These are phyloP conservation scores for Anguilla anguilla DNA, from an alignment of 2,797 vertebrate genomes.

Conservation along the genomic window DNA sequence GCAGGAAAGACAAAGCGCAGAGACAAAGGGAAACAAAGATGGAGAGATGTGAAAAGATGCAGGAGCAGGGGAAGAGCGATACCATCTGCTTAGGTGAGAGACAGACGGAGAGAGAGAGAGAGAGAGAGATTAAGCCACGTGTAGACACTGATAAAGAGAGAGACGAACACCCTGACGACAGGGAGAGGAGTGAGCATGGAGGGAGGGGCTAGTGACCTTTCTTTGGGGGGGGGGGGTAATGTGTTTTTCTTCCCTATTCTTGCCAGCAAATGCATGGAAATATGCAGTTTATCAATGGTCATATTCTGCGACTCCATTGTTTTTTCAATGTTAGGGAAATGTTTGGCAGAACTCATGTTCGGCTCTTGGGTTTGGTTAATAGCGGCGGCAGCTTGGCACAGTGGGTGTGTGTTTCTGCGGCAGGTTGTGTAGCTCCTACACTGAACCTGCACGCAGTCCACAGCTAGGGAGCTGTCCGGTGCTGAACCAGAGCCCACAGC, in stretches of 20 bases:
- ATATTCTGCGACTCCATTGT: neutral
- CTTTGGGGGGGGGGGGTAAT: neutral
- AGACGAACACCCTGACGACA: neutral
- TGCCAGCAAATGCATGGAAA: neutral
- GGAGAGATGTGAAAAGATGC: neutral
- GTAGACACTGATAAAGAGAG: constrained; percentile 6
- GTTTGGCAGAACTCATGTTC: neutral
- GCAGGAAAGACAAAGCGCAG: neutral
- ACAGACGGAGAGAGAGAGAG: neutral
- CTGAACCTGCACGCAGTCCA: neutral
- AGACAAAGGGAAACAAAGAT: neutral
- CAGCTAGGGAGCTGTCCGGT: too few species aligned
- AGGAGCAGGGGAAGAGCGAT: neutral
- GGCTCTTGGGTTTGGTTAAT: neutral
- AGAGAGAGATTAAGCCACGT: neutral
- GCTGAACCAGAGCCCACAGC: too few species aligned
- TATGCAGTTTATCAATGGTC: neutral
- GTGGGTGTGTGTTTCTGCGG: neutral
- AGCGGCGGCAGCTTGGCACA: neutral
- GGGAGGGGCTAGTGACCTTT: neutral
- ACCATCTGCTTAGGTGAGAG: constrained; percentile 10
- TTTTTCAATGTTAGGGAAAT: neutral
- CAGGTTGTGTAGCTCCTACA: neutral
- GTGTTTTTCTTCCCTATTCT: neutral
- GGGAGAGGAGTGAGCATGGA: neutral